A percentile compares a stretch with the other conserved stretches of the same genome.
phyloP scores from a whole-genome alignment of 1,140 invertebrate genomes.

The Pararge aegeria region DNA sequence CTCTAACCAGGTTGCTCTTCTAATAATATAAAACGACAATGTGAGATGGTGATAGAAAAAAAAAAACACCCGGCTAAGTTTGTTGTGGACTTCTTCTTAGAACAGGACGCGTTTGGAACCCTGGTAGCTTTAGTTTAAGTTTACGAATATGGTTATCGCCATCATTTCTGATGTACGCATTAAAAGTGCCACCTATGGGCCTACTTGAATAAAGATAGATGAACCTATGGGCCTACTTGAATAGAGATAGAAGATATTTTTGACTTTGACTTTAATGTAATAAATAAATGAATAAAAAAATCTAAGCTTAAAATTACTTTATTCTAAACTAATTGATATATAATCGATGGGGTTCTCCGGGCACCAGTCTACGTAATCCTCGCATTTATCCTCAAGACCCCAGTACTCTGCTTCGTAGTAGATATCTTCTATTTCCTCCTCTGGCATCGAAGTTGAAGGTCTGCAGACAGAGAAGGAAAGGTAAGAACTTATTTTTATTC shows the following conservation, averaged over 20 bases:
- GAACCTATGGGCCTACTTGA: too few species aligned
- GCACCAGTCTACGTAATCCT: conserved; percentile 38
- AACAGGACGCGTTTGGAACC: too few species aligned
- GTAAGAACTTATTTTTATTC: not conserved
- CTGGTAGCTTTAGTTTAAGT: too few species aligned
- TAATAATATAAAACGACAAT: too few species aligned
- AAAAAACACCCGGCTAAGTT: too few species aligned
- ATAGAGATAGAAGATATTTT: not conserved
- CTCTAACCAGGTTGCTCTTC: too few species aligned
- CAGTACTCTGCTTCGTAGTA: conserved; percentile 68
- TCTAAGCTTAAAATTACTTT: not conserved
- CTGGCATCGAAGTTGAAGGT: conserved; percentile 59
- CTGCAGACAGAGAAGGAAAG: conserved; percentile 33
- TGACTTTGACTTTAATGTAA: not conserved
- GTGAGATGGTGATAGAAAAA: too few species aligned
- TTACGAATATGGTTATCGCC: too few species aligned
- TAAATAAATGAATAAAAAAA: not conserved
- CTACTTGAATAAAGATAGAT: too few species aligned
- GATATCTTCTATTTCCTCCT: conserved; percentile 54
- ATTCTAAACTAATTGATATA: conserved; percentile 19
- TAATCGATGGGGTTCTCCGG: conserved; percentile 46
- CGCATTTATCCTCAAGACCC: conserved; percentile 47
- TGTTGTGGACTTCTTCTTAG: too few species aligned
- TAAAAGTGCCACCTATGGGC: too few species aligned
- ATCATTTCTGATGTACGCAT: too few species aligned